Percentiles rank a stretch among this genome's conserved stretches.
Evolutionary conservation across 2,797 vertebrate genomes (phyloP).

Genomic region (Acanthopagrus latus): DNA sequence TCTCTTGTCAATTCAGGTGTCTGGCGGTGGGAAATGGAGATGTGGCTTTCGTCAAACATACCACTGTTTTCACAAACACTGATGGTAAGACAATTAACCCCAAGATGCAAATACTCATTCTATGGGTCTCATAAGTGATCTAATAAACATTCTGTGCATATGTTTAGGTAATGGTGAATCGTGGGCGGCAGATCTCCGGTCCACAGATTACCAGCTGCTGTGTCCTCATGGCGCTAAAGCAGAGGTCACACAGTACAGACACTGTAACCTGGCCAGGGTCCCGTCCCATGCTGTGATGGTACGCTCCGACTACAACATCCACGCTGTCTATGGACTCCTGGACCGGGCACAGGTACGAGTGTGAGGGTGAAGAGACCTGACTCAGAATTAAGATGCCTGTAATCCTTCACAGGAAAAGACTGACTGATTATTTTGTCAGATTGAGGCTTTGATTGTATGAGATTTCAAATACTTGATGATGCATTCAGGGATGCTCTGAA

Average conservation of each 20-base stretch:
- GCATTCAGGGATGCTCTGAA: neutral
- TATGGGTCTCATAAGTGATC: neutral
- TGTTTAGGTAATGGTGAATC: slow-evolving; percentile 84
- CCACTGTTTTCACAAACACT: slow-evolving; percentile 92
- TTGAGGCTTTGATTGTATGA: neutral
- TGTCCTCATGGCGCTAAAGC: slow-evolving; percentile 90
- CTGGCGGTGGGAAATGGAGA: slow-evolving; percentile 88
- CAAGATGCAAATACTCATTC: neutral
- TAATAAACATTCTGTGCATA: neutral
- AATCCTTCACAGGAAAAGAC: neutral
- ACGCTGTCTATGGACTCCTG: slow-evolving; percentile 91
- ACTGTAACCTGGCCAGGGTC: slow-evolving; percentile 91
- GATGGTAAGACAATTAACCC: slow-evolving; percentile 83
- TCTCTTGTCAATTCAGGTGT: slow-evolving; percentile 84
- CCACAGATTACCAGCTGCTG: slow-evolving; percentile 91
- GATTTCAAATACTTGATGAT: neutral
- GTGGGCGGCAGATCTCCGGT: slow-evolving; percentile 86
- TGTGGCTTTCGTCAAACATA: slow-evolving; percentile 96
- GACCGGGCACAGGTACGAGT: slow-evolving; percentile 90
- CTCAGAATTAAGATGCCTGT: too few relatives aligned
- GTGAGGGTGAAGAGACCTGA: neutral
- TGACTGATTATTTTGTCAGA: neutral
- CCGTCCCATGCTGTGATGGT: slow-evolving; percentile 96
- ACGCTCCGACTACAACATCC: slow-evolving; percentile 86
- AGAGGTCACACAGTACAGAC: slow-evolving; percentile 88